Evolutionary conservation across 2,797 vertebrate species (phyloP).

Genomic region (Lutjanus campechanus): DNA sequence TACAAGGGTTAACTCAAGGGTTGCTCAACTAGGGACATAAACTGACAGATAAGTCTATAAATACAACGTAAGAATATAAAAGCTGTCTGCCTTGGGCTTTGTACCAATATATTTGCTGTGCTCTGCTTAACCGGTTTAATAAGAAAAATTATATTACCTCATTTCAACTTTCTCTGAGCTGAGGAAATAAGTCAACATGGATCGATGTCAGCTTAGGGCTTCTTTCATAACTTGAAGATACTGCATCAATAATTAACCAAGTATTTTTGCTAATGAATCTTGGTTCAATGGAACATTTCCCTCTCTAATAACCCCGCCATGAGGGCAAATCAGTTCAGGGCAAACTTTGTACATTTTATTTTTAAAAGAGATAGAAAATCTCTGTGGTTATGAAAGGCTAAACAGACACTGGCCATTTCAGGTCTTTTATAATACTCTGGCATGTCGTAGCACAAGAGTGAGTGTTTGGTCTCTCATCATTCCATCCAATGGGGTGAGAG

Average conservation of each 20-base stretch:
- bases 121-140: constrained; percentile 46
- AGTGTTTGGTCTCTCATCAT: constrained; percentile 54
- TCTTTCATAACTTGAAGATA: constrained; percentile 65
- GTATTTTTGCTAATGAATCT: constrained; percentile 62
- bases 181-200: constrained; percentile 58
- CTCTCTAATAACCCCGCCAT: constrained; percentile 50
- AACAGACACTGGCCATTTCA: constrained; percentile 31
- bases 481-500: constrained; percentile 60
- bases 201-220: constrained; percentile 52
- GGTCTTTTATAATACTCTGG: constrained; percentile 48
- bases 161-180: constrained; percentile 42
- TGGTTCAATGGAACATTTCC: constrained; percentile 54
- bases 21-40: background rate
- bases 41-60: background rate
- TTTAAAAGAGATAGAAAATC: constrained; percentile 36
- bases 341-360: constrained; percentile 39
- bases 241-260: constrained; percentile 65
- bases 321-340: constrained; percentile 41
- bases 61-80: constrained; percentile 29
- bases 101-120: constrained; percentile 25
- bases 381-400: constrained; percentile 33
- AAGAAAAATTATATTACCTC: constrained; percentile 34
- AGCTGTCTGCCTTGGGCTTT: constrained; percentile 17
- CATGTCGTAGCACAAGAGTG: constrained; percentile 37
- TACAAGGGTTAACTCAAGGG: background rate